Evolutionary conservation across 2,797 vertebrate species (phyloP).

Genomic region (Myripristis murdjan): DNA sequence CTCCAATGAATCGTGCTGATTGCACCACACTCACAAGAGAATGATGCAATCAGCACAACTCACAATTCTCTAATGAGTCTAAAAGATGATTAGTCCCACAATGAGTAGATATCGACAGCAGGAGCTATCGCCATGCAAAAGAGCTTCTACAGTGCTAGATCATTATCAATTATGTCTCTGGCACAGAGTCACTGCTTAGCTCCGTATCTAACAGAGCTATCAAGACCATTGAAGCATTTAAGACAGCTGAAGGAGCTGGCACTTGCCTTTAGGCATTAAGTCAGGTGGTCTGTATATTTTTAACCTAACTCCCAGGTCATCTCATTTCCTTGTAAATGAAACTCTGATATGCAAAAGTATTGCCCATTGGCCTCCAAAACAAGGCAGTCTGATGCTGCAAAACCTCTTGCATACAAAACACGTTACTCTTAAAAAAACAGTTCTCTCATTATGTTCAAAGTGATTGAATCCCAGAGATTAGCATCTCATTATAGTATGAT

Average conservation of each 20-base stretch:
- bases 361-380: constrained; percentile 9
- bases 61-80: constrained; percentile 40
- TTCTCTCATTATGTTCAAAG: constrained; percentile 5
- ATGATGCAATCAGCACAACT: constrained; percentile 47
- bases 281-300: constrained; percentile 11
- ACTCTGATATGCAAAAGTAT: constrained; percentile 11
- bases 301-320: constrained; percentile 2
- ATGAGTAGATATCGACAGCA: constrained; percentile 43
- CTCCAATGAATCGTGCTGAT: constrained; percentile 37
- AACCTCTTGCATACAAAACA: neutral
- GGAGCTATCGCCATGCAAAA: constrained; percentile 32
- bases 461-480: constrained; percentile 8
- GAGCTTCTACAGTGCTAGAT: constrained; percentile 10
- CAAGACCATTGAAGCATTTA: constrained; percentile 14
- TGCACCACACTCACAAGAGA: constrained; percentile 31
- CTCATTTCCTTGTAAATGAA: constrained; percentile 17
- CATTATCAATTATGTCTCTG: constrained; percentile 30
- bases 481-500: neutral
- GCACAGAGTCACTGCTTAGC: constrained; percentile 24
- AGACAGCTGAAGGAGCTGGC: constrained; percentile 20
- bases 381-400: constrained; percentile 5
- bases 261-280: constrained; percentile 23
- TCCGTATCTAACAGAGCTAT: constrained; percentile 31
- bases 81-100: constrained; percentile 46
- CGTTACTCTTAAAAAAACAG: constrained; percentile 1